phyloP scores from a whole-genome alignment of 2,113 vertebrate species.

The Oncorhynchus tshawytscha region DNA sequence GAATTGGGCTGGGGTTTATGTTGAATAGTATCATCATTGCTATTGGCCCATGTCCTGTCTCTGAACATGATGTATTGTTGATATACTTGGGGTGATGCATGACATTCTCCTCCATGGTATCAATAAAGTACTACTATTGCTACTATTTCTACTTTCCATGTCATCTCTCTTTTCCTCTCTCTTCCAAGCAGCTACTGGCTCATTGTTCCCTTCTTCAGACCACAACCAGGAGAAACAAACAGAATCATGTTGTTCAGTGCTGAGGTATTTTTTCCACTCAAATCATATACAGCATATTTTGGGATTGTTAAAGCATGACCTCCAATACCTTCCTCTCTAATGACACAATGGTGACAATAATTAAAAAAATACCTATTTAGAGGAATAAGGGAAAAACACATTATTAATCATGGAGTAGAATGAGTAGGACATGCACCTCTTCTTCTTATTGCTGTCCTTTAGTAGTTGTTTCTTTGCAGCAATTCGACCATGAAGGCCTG shows the following conservation, averaged over 20 bases:
- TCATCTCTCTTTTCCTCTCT: constrained; percentile 28
- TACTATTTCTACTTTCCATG: not conserved
- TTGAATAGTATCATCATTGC: not conserved
- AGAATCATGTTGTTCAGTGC: constrained; percentile 26
- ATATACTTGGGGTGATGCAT: too few species aligned
- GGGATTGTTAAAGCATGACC: constrained; percentile 44
- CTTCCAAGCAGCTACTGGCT: constrained; percentile 66
- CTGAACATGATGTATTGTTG: not conserved
- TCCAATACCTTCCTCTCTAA: constrained; percentile 27
- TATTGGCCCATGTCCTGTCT: too few species aligned
- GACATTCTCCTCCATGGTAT: too few species aligned
- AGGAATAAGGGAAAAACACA: not conserved
- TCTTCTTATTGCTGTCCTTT: too few species aligned
- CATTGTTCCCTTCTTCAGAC: constrained; percentile 63
- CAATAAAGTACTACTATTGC: too few species aligned
- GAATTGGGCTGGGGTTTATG: not conserved
- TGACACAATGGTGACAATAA: constrained; percentile 14
- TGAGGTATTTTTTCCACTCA: constrained; percentile 51
- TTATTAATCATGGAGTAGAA: too few species aligned
- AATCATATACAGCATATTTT: constrained; percentile 49
- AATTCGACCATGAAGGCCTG: too few species aligned
- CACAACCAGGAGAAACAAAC: constrained; percentile 63
- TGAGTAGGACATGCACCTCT: not conserved
- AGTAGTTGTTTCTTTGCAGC: too few species aligned
- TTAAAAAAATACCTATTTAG: not conserved